Evolutionary conservation across 2,888 invertebrate species (phyloP).

Genomic region (Standfussiana lucernea): DNA sequence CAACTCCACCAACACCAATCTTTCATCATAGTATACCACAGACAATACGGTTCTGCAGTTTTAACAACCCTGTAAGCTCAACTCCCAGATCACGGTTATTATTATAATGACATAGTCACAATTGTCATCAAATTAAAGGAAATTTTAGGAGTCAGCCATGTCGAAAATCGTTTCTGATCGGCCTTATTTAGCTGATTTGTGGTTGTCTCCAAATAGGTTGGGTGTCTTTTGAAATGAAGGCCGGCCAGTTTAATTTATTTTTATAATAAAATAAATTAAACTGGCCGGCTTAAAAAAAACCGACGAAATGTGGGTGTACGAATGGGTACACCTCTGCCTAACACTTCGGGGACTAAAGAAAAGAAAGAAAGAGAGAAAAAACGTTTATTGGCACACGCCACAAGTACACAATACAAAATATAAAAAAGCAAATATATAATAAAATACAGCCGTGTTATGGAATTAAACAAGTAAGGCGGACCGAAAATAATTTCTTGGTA

Average conservation of each 20-base stretch:
- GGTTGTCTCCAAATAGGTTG: conserved; percentile 55
- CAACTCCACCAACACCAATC: neutral
- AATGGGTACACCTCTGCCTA: too few relatives aligned
- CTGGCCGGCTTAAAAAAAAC: too few relatives aligned
- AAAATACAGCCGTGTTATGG: too few relatives aligned
- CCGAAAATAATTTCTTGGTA: neutral
- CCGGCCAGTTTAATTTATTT: too few relatives aligned
- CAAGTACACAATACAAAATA: too few relatives aligned
- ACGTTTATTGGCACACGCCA: too few relatives aligned
- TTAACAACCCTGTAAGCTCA: conserved; percentile 4
- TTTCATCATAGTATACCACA: neutral
- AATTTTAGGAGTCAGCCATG: conserved; percentile 52
- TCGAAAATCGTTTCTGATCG: conserved; percentile 68
- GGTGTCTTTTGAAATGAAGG: conserved; percentile 41
- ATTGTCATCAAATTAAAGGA: conserved; percentile 39
- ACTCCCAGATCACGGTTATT: conserved; percentile 30
- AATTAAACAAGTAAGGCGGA: too few relatives aligned
- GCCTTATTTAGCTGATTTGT: conserved; percentile 68
- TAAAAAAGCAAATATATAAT: too few relatives aligned
- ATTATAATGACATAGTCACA: conserved; percentile 28
- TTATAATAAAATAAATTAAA: too few relatives aligned
- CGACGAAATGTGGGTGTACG: too few relatives aligned
- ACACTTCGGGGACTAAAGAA: too few relatives aligned
- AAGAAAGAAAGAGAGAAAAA: too few relatives aligned
- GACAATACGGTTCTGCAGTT: neutral